Conservation (phyloP, 2,888 invertebrate species). For the Malthinus flaveolus region DNA sequence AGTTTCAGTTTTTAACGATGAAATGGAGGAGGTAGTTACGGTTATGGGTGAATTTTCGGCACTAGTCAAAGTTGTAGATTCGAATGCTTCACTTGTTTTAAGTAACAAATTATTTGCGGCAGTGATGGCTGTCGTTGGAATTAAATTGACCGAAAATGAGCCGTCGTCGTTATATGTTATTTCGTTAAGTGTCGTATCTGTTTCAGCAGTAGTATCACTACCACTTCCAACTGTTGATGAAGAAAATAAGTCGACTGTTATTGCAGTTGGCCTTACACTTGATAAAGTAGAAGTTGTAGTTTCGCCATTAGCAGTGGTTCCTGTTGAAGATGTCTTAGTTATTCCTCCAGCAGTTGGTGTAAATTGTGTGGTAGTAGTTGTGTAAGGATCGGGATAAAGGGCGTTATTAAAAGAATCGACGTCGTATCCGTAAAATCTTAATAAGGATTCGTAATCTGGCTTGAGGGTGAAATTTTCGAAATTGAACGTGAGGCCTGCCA, state of each 20-base stretch:
- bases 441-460: slow-evolving; percentile 71
- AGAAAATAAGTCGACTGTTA: slow-evolving; percentile 1
- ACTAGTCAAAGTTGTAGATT: slow-evolving; percentile 15
- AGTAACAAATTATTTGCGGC: neutral
- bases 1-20: slow-evolving; percentile 13
- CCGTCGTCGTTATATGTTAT: neutral
- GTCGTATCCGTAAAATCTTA: slow-evolving; percentile 82
- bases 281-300: neutral
- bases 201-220: neutral
- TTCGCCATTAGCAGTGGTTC: neutral
- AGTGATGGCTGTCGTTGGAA: slow-evolving; percentile 2
- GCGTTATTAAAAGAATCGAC: slow-evolving; percentile 58
- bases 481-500: slow-evolving; percentile 79
- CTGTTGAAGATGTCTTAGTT: slow-evolving; percentile 3
- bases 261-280: slow-evolving; percentile 3
- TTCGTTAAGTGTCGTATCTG: neutral
- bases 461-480: slow-evolving; percentile 77
- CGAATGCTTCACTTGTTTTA: slow-evolving; percentile 24
- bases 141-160: slow-evolving; percentile 5
- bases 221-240: slow-evolving; percentile 3
- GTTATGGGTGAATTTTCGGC: neutral
- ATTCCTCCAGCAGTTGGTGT: slow-evolving; percentile 28
- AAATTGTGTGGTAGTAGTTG: slow-evolving; percentile 15
- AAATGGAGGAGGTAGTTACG: slow-evolving; percentile 24
- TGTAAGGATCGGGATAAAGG: slow-evolving; percentile 41